These are phyloP conservation scores for Mus musculus DNA, from an alignment of 2,113 vertebrate genomes.

Conservation along the genomic window DNA sequence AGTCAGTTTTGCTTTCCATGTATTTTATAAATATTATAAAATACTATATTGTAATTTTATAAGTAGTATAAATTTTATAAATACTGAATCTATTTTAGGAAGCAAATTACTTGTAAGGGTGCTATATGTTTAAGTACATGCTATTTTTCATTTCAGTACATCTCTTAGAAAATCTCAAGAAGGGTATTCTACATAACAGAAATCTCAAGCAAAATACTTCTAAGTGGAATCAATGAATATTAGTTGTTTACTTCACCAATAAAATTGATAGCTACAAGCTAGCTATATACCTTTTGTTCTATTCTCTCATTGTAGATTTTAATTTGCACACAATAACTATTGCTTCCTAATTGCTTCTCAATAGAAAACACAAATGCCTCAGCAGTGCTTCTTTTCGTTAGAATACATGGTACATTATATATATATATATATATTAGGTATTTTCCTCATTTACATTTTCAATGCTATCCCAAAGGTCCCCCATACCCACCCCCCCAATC, in stretches of 20 bases:
- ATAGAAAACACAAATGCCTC: background rate
- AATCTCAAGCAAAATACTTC: conserved; percentile 60
- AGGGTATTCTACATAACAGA: conserved; percentile 33
- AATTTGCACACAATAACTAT: conserved; percentile 38
- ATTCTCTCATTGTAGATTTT: conserved; percentile 33
- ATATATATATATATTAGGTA: too few species aligned
- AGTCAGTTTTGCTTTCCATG: conserved; percentile 26
- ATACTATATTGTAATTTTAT: too few species aligned
- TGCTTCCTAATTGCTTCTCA: conserved; percentile 62
- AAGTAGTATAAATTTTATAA: background rate
- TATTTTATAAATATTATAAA: background rate
- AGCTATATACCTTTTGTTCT: conserved; percentile 37
- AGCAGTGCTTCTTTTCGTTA: background rate
- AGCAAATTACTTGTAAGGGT: background rate
- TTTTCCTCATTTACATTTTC: too few species aligned
- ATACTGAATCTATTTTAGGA: background rate
- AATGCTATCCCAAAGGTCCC: too few species aligned
- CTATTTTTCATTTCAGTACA: conserved; percentile 29
- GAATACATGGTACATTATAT: background rate
- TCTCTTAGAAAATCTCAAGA: background rate
- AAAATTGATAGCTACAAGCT: conserved; percentile 38
- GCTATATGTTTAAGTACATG: rapidly evolving
- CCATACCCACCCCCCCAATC: too few species aligned
- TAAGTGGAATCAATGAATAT: conserved; percentile 50
- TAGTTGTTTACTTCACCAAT: conserved; percentile 21